These are phyloP conservation scores for Ceratina australensis DNA, from an alignment of 1,140 invertebrate genomes.

Conservation along the genomic window DNA sequence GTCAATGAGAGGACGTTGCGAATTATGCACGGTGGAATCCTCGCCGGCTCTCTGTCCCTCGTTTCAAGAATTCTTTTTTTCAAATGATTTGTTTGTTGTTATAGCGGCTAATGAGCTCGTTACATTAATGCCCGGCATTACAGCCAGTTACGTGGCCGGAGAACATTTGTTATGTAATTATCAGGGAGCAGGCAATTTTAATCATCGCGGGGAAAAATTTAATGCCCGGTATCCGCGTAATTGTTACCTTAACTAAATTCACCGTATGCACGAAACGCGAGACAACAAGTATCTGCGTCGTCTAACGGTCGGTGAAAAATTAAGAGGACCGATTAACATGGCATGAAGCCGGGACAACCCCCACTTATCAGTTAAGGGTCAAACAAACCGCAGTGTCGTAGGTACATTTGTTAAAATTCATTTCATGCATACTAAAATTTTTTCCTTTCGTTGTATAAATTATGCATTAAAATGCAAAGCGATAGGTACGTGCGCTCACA, in stretches of 20 bases:
- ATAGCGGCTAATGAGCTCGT: not conserved
- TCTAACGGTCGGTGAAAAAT: not conserved
- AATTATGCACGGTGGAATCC: conserved; percentile 22
- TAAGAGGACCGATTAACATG: not conserved
- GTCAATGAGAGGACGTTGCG: conserved; percentile 26
- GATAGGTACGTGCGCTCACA: conserved; percentile 2
- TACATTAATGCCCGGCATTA: not conserved
- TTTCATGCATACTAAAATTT: conserved; percentile 27
- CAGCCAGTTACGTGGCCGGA: not conserved
- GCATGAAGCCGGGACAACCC: not conserved
- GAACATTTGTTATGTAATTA: conserved; percentile 6
- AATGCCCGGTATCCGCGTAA: not conserved
- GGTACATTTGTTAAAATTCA: conserved; percentile 21
- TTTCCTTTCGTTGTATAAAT: conserved; percentile 19
- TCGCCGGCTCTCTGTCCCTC: not conserved
- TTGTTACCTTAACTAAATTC: not conserved
- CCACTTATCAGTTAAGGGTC: conserved; percentile 2
- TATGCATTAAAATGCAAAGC: conserved; percentile 25
- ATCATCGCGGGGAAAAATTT: not conserved
- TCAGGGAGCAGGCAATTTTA: not conserved
- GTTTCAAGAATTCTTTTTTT: conserved; percentile 10
- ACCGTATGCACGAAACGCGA: not conserved
- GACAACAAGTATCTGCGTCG: not conserved
- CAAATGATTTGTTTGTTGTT: conserved; percentile 16
- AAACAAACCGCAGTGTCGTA: not conserved